Evolutionary conservation across 2,888 invertebrate genomes (phyloP).

Genomic region (Pachliopta kotzebuea): DNA sequence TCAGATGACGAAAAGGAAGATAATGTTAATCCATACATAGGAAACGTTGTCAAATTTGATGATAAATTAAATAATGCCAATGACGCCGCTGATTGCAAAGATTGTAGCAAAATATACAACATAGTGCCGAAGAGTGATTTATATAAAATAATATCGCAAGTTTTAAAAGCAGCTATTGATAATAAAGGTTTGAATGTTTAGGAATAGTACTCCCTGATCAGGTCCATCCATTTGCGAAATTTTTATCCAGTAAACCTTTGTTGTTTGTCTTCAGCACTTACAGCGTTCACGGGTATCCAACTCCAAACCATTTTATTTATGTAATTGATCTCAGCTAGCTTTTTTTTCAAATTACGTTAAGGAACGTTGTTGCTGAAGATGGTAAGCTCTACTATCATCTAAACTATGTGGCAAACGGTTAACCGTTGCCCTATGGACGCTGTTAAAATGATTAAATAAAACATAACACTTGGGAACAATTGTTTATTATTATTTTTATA

Average conservation of each 20-base stretch:
- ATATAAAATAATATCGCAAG: slow-evolving; percentile 36
- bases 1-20: slow-evolving; percentile 42
- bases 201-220: too few relatives aligned
- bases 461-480: slow-evolving; percentile 50
- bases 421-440: too few relatives aligned
- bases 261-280: too few relatives aligned
- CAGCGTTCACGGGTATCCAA: too few relatives aligned
- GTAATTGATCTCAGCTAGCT: too few relatives aligned
- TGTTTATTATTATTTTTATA: slow-evolving; percentile 47
- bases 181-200: slow-evolving; percentile 5
- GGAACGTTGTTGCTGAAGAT: too few relatives aligned
- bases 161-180: slow-evolving; percentile 14
- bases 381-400: too few relatives aligned
- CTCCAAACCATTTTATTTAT: too few relatives aligned
- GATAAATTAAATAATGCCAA: neutral
- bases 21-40: slow-evolving; percentile 30
- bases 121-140: slow-evolving; percentile 35
- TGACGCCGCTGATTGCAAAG: slow-evolving; percentile 30
- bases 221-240: too few relatives aligned
- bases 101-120: slow-evolving; percentile 30
- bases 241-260: too few relatives aligned
- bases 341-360: too few relatives aligned
- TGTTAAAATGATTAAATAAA: slow-evolving; percentile 23
- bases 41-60: slow-evolving; percentile 16
- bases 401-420: too few relatives aligned